Percentiles rank a stretch among this genome's conserved stretches.
Evolutionary conservation across 2,113 vertebrate genomes (phyloP).

Genomic region (Gnathonemus echidnorhynchus): DNA sequence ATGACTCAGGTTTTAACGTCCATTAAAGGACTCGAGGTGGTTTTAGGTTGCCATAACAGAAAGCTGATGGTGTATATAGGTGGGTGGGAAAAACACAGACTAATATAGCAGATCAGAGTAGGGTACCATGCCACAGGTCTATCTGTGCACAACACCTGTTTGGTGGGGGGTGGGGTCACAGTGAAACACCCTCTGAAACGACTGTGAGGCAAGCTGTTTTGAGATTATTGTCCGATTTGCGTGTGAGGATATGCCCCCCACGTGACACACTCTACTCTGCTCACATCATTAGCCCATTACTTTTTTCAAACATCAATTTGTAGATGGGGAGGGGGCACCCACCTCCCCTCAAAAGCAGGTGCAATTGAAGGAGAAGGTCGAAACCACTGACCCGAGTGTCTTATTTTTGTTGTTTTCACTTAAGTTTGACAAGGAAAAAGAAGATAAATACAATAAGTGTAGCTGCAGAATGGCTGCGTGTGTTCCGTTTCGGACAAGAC

Average conservation of each 20-base stretch:
- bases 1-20: neutral
- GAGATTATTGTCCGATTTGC: neutral
- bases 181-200: neutral
- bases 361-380: neutral
- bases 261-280: neutral
- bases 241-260: neutral
- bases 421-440: slow-evolving; percentile 1
- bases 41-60: neutral
- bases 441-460: neutral
- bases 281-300: slow-evolving; percentile 34
- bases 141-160: neutral
- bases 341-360: neutral
- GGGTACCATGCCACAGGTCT: neutral
- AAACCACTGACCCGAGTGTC: neutral
- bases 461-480: slow-evolving; percentile 22
- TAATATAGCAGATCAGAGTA: neutral
- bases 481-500: slow-evolving; percentile 14
- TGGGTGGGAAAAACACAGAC: neutral
- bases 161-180: neutral
- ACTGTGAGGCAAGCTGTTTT: neutral
- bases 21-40: neutral
- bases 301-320: slow-evolving; percentile 35
- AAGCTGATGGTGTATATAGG: neutral
- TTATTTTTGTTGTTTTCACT: slow-evolving; percentile 25
- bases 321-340: neutral